Percentiles rank a stretch among this genome's conserved stretches.
Evolutionary conservation across 1,140 invertebrate species (phyloP).

Genomic region (Caenorhabditis inopinata): DNA sequence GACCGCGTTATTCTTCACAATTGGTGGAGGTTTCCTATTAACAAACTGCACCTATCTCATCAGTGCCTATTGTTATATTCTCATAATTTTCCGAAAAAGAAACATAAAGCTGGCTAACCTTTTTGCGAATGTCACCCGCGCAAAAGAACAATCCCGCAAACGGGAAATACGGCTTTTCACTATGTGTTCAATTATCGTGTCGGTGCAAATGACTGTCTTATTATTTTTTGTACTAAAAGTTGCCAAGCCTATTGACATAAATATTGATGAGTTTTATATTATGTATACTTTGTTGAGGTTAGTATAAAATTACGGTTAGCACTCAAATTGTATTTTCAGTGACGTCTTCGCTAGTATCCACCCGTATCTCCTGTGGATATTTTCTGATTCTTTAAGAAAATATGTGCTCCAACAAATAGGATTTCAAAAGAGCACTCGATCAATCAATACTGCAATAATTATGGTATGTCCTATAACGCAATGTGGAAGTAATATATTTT

Average conservation of each 20-base stretch:
- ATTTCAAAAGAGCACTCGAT: neutral
- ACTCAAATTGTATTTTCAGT: neutral
- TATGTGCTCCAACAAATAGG: neutral
- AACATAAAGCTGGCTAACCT: neutral
- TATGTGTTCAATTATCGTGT: conserved; percentile 13
- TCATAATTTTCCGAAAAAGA: neutral
- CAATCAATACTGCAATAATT: neutral
- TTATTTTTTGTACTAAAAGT: neutral
- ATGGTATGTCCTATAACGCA: neutral
- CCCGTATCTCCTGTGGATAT: conserved; percentile 4
- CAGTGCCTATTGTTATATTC: neutral
- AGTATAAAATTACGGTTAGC: too few relatives aligned
- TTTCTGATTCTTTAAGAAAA: conserved; percentile 21
- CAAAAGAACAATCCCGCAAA: neutral
- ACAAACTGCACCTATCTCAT: neutral
- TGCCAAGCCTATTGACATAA: neutral
- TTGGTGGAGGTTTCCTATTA: neutral
- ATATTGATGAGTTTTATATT: conserved; percentile 9
- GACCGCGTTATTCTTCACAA: neutral
- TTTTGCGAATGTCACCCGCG: neutral
- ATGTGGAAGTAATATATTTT: too few relatives aligned
- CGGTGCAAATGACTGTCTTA: conserved; percentile 4
- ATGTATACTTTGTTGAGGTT: neutral
- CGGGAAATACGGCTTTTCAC: neutral
- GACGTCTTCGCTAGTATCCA: conserved; percentile 13